Evolutionary conservation across 2,888 invertebrate genomes (phyloP).

Genomic region (Acleris sparsana): DNA sequence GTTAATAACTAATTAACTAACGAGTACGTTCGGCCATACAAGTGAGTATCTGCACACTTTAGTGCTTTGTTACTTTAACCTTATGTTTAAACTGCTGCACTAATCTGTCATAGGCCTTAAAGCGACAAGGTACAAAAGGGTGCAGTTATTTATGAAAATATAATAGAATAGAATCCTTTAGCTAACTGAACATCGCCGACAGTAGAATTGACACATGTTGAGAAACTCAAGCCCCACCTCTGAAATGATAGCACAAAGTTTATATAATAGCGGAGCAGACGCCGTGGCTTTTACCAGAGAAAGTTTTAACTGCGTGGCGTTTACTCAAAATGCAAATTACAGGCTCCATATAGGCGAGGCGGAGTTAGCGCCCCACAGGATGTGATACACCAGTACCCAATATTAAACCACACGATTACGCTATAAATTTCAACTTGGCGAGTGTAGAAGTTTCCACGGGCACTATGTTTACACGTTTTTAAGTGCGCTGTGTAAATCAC

Average conservation of each 20-base stretch:
- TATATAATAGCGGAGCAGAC: constrained; percentile 57
- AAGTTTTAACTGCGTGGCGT: constrained; percentile 77
- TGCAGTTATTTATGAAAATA: too few species aligned
- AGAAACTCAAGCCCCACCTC: constrained; percentile 32
- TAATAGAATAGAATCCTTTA: too few species aligned
- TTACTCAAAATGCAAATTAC: constrained; percentile 81
- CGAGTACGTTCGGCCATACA: too few species aligned
- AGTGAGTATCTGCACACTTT: too few species aligned
- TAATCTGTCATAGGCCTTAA: too few species aligned
- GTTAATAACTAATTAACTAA: too few species aligned
- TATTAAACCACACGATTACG: constrained; percentile 77
- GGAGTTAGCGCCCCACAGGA: constrained; percentile 64
- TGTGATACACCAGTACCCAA: constrained; percentile 76
- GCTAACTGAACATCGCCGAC: too few species aligned
- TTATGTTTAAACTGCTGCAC: too few species aligned
- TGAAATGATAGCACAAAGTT: constrained; percentile 62
- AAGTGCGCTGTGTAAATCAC: constrained; percentile 42
- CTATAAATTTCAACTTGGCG: constrained; percentile 71
- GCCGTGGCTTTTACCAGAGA: constrained; percentile 65
- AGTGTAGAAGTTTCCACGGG: constrained; percentile 63
- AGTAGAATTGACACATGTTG: constrained; percentile 5
- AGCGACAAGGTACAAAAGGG: too few species aligned
- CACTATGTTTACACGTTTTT: constrained; percentile 67
- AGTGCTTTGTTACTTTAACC: too few species aligned
- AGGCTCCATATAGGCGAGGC: constrained; percentile 65